Base-by-base conservation (phyloP, 2,888 invertebrate species). In the Mythimna ferrago region DNA sequence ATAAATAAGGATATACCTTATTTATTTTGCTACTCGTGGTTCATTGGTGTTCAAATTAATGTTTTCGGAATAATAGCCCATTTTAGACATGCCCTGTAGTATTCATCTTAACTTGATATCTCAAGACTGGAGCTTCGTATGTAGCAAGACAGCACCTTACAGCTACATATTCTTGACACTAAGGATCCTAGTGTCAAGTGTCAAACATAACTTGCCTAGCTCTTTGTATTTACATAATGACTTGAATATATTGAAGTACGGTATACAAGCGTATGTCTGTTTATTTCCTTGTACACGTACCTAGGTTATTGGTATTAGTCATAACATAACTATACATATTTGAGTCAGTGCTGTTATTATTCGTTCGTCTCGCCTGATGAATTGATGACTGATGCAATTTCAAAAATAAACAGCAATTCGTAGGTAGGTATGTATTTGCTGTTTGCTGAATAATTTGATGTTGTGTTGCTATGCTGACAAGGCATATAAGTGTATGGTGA, bases 151-250 rank as follows among this genome's bases (percentile, higher is more conserved):
- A 44, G 41, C n/a, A 62, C 35, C 35, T n/a, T 56, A 67, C 26
- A 62, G 54, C 35, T 57, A 66, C 58, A 41, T 74, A 80, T 57
- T 76, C 67, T 54, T 67, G 16, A 38, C 53, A 48, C 21, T 67
- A 21, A 57, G 51, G 53, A 80, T 58, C 69, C 60, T 70, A 41
- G 53, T 48, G 72, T 71, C 72, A 80, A 74, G 74, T 72, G 61
- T 67, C 73, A 72, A 71, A 81, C 56, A 62, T 65, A 10, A 61
- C 76, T 71, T 26, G 44, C 64, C 73, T 54, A 51, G 62, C 67
- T 72, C 78, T 73, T 32, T 48, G 71, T 81, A 79, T 81, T 79
- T 81, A 81, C 76, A 72, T 71, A 83, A 76, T 84, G 75, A 85
- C 74, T 81, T 71, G 71, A 60, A 66, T 58, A 67, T 61, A 63